Evolutionary conservation across 2,113 vertebrate species (phyloP).

Genomic region (Passer domesticus): DNA sequence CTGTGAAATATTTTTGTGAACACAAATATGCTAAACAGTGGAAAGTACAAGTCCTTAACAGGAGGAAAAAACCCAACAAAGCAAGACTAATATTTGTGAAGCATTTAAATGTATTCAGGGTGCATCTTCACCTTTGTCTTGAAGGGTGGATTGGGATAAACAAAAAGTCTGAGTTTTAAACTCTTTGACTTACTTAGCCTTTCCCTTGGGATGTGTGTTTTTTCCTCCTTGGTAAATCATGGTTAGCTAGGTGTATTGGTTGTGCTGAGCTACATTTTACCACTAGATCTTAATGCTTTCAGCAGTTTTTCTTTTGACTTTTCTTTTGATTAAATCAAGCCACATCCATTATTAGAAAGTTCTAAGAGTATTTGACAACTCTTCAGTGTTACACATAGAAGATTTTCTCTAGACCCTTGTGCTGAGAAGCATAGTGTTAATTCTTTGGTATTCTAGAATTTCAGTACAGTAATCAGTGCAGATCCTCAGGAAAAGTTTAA

Average conservation of each 20-base stretch:
- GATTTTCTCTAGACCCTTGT: background rate
- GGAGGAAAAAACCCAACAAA: background rate
- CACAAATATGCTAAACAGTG: background rate
- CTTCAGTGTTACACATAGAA: rapidly evolving
- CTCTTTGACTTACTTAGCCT: background rate
- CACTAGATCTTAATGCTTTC: background rate
- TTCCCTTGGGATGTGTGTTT: background rate
- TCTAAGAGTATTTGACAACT: background rate
- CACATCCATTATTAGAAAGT: background rate
- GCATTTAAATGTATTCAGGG: background rate
- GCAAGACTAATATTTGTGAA: background rate
- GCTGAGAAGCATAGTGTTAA: background rate
- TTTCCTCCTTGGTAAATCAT: background rate
- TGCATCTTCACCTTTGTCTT: background rate
- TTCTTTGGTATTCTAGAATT: background rate
- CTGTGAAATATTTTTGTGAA: background rate
- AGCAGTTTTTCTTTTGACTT: background rate
- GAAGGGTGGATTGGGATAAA: background rate
- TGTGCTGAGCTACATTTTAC: background rate
- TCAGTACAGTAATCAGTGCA: background rate
- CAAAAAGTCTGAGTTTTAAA: background rate
- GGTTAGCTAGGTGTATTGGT: background rate
- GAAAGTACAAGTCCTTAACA: background rate
- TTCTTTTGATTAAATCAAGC: background rate
- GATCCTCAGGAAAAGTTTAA: background rate